Conservation (phyloP, 1,140 invertebrate genomes). For the Drosophila orosa region DNA sequence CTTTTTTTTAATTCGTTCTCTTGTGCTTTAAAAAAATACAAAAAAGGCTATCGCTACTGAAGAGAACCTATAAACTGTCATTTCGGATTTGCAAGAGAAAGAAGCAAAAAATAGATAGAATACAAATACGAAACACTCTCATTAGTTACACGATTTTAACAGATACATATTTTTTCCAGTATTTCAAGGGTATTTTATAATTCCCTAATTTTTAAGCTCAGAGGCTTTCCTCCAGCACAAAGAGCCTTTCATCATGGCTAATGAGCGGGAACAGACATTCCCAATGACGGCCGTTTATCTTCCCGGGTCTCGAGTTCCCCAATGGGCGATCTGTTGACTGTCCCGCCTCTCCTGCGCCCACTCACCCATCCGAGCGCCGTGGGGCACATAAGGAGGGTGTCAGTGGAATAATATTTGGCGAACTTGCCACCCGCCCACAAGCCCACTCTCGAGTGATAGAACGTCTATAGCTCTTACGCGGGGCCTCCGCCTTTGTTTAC, state of each 20-base stretch:
- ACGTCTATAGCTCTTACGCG: neutral
- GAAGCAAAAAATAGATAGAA: no score
- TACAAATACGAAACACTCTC: no score
- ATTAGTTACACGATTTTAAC: no score
- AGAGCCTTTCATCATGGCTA: slow-evolving; percentile 21
- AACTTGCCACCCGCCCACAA: slow-evolving; percentile 38
- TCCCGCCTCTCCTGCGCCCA: neutral
- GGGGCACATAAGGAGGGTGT: slow-evolving; percentile 12
- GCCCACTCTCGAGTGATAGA: slow-evolving; percentile 29
- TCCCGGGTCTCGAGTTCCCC: slow-evolving; percentile 16
- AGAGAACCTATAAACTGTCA: no score
- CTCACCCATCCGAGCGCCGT: neutral
- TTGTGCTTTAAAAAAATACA: no score
- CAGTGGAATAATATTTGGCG: slow-evolving; percentile 47
- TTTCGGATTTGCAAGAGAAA: no score
- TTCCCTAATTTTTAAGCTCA: neutral
- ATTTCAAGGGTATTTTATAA: neutral
- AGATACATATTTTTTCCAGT: neutral
- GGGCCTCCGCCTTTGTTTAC: slow-evolving; percentile 46
- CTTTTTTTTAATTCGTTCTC: no score
- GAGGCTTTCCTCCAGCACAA: neutral
- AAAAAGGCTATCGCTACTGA: no score
- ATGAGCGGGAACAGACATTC: slow-evolving; percentile 30
- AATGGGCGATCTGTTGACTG: slow-evolving; percentile 39
- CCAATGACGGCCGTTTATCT: slow-evolving; percentile 43